These are phyloP conservation scores for Ancistrus triradiatus DNA, from an alignment of 2,113 vertebrate genomes.

Conservation along the genomic window DNA sequence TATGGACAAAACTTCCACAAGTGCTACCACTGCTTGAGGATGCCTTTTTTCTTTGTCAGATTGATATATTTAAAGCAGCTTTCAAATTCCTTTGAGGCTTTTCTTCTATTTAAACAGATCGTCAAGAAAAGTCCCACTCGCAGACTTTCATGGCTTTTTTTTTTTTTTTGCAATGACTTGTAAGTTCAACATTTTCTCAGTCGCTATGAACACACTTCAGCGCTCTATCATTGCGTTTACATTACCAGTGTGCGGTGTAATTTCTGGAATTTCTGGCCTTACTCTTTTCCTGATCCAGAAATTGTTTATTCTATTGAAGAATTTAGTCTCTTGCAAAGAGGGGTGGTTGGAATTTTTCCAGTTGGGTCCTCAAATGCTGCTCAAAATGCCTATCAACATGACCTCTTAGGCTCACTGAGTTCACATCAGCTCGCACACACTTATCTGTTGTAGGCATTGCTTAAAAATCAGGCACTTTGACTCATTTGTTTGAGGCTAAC, in stretches of 20 bases:
- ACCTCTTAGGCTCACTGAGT: constrained; percentile 1
- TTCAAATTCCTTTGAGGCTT: constrained; percentile 2
- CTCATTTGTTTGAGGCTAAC: constrained; percentile 24
- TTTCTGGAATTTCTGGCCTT: constrained; percentile 33
- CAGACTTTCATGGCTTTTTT: constrained; percentile 18
- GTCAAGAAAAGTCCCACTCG: constrained; percentile 16
- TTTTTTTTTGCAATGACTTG: constrained; percentile 14
- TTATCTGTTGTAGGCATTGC: constrained; percentile 14
- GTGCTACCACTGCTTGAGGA: constrained; percentile 24
- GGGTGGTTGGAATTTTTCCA: not conserved
- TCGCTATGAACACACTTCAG: constrained; percentile 24
- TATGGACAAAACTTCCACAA: not conserved
- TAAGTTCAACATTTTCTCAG: constrained; percentile 24
- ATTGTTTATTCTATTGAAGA: constrained; percentile 31
- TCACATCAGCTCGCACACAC: constrained; percentile 10
- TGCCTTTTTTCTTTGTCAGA: constrained; percentile 2
- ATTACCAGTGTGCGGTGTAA: constrained; percentile 37
- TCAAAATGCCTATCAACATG: constrained; percentile 20
- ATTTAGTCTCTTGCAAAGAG: constrained; percentile 22
- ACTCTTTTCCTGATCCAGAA: constrained; percentile 14
- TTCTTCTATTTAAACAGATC: constrained; percentile 6
- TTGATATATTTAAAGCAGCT: constrained; percentile 9
- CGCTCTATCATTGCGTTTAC: constrained; percentile 36
- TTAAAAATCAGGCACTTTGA: constrained; percentile 21
- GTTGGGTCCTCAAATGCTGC: constrained; percentile 5